Conservation (phyloP, 2,888 invertebrate species). For the Caradrina clavipalpis region DNA sequence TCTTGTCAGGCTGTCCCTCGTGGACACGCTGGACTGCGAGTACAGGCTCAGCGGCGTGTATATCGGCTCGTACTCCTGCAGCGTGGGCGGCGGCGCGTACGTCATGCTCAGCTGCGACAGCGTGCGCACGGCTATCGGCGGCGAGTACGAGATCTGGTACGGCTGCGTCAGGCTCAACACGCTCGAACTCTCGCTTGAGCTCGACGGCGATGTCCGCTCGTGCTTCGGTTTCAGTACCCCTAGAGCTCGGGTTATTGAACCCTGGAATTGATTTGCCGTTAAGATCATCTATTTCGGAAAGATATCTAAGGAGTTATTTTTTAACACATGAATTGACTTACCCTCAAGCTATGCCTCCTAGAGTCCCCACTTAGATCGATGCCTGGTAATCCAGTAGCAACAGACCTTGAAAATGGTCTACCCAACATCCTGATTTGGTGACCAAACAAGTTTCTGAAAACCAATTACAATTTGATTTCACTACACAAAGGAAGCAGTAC, state of each 20-base stretch:
- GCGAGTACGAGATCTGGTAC: conserved; percentile 88
- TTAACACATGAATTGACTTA: conserved; percentile 71
- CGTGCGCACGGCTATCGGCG: conserved; percentile 90
- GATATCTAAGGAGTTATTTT: not conserved
- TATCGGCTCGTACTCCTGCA: conserved; percentile 89
- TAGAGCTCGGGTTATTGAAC: conserved; percentile 93
- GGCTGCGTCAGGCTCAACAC: conserved; percentile 89
- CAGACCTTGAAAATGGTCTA: conserved; percentile 92
- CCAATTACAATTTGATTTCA: conserved; percentile 73
- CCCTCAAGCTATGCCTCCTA: conserved; percentile 91
- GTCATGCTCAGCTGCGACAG: conserved; percentile 91
- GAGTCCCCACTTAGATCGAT: conserved; percentile 89
- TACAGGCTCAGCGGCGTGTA: conserved; percentile 87
- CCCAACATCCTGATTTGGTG: conserved; percentile 92
- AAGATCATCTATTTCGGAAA: not conserved
- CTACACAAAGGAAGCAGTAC: conserved; percentile 77
- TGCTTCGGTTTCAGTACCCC: conserved; percentile 92
- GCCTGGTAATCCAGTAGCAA: conserved; percentile 91
- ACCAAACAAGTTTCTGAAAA: conserved; percentile 92
- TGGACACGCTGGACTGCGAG: conserved; percentile 87
- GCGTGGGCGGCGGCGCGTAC: conserved; percentile 91
- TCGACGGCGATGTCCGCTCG: conserved; percentile 93
- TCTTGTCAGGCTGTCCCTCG: conserved; percentile 86
- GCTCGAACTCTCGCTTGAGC: conserved; percentile 92
- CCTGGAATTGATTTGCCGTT: conserved; percentile 87